Evolutionary conservation across 2,797 vertebrate species (phyloP).

Genomic region (Xiphophorus birchmanni): DNA sequence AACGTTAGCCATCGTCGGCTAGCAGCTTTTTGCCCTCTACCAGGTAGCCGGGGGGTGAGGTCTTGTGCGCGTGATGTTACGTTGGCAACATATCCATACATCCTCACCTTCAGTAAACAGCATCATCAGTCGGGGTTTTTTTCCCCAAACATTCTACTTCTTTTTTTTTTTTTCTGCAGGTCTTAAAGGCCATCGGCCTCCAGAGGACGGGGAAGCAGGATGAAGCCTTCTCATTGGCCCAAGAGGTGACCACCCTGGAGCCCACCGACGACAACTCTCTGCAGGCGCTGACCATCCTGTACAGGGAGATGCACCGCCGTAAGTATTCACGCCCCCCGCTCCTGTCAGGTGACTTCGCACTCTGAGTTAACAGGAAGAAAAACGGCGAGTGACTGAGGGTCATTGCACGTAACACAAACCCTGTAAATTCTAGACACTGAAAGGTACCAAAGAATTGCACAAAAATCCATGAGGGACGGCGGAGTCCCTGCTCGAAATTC

Average conservation of each 20-base stretch:
- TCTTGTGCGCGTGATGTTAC: too few relatives aligned
- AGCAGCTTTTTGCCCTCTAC: too few relatives aligned
- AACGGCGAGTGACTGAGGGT: too few relatives aligned
- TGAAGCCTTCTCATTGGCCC: slow-evolving; percentile 92
- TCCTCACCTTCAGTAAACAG: not conserved
- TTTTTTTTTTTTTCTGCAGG: slow-evolving; percentile 71
- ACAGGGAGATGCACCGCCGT: slow-evolving; percentile 95
- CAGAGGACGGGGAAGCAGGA: slow-evolving; percentile 97
- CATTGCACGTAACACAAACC: too few relatives aligned
- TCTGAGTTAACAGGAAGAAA: not conserved
- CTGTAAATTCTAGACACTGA: too few relatives aligned
- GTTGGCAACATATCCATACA: too few relatives aligned
- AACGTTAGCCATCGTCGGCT: too few relatives aligned
- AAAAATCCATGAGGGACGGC: too few relatives aligned
- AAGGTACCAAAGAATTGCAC: too few relatives aligned
- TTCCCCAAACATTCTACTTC: not conserved
- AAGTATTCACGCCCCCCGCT: slow-evolving; percentile 39
- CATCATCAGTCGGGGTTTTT: not conserved
- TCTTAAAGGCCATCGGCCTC: slow-evolving; percentile 96
- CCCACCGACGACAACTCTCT: slow-evolving; percentile 98
- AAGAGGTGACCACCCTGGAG: slow-evolving; percentile 93
- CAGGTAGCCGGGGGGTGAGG: too few relatives aligned
- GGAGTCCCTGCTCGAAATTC: too few relatives aligned
- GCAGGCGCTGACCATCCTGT: slow-evolving; percentile 96
- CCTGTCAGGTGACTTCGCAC: not conserved